phyloP scores from a whole-genome alignment of 2,797 vertebrate genomes.

The Mormyrus proboscirostris region DNA sequence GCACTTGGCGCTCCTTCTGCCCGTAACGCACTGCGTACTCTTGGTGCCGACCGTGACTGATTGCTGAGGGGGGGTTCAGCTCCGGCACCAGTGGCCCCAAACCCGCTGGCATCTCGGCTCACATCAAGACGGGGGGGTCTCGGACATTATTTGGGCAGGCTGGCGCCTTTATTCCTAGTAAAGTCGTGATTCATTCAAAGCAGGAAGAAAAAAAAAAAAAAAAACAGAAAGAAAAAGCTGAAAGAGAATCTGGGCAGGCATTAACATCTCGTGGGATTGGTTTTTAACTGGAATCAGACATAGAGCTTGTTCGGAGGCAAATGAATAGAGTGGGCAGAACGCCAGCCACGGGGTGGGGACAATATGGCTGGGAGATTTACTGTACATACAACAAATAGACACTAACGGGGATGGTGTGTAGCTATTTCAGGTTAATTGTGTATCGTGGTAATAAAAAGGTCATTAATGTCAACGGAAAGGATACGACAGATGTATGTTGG shows the following conservation, averaged over 20 bases:
- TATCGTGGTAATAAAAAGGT: not conserved
- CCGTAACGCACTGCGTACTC: not conserved
- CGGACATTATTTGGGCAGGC: not conserved
- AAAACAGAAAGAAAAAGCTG: not conserved
- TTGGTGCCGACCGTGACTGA: not conserved
- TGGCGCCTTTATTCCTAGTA: not conserved
- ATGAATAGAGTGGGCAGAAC: not conserved
- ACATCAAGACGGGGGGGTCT: not conserved
- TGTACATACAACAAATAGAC: not conserved
- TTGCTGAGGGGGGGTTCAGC: not conserved
- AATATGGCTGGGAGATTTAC: constrained; percentile 1
- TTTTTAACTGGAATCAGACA: not conserved
- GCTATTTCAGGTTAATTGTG: not conserved
- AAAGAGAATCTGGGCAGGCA: not conserved
- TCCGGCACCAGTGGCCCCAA: not conserved
- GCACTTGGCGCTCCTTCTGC: not conserved
- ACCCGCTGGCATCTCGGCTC: not conserved
- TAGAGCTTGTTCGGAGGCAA: not conserved
- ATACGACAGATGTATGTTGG: not conserved
- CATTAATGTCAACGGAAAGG: not conserved
- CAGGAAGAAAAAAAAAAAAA: not conserved
- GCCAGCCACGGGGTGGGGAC: not conserved
- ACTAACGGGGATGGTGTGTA: not conserved
- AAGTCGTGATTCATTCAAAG: constrained; percentile 3
- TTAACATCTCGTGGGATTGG: not conserved